Evolutionary conservation across 2,113 vertebrate genomes (phyloP), one percentile per base, ranked within the genome.

Genomic region (Dicaeum eximium): DNA sequence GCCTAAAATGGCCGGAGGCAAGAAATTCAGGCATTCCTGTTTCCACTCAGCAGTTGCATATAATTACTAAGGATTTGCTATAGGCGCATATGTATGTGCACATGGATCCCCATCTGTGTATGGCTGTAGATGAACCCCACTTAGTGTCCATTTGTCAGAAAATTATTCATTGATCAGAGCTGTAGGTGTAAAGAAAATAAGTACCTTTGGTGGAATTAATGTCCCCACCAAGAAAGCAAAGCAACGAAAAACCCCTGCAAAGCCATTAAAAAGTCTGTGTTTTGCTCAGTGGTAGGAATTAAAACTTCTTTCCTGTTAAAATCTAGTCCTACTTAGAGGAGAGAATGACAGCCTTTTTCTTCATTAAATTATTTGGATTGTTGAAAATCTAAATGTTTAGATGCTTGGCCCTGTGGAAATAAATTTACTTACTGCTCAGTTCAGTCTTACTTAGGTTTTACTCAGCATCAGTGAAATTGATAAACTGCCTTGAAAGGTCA

Each of bases 231-330:
- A 44, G 17, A 66, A 83, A 16, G 7, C 44, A n/a, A 66, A 89
- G 15, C 3, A 48, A 25, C 27, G 23, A 30, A 37, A 48, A 31
- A 67, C 0, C 2, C 1, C 17, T 22, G 11, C 11, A 60, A 33
- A 79, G 8, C 31, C 15, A 9, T 35, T 81, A 12, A 44, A 61
- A 87, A 35, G 4, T 51, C 19, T 57, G 37, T 64, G 15, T 74
- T 67, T 84, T 74, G 38, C 25, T 31, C 23, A n/a, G 12, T 56
- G 69, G 22, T 54, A 51, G 44, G 18, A 70, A 33, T 62, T 42
- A 48, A n/a, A 2, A n/a, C n/a, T n/a, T n/a, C n/a, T 53, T 45
- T 15, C 6, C 5, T 40, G 4, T 71, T 62, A 25, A 86, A 66
- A 33, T 77, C n/a, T 80, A 42, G 14, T 66, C 12, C 37, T 57